Conservation (phyloP, 92 coral and sea anemone species). For the Epizoanthus ramosus region DNA sequence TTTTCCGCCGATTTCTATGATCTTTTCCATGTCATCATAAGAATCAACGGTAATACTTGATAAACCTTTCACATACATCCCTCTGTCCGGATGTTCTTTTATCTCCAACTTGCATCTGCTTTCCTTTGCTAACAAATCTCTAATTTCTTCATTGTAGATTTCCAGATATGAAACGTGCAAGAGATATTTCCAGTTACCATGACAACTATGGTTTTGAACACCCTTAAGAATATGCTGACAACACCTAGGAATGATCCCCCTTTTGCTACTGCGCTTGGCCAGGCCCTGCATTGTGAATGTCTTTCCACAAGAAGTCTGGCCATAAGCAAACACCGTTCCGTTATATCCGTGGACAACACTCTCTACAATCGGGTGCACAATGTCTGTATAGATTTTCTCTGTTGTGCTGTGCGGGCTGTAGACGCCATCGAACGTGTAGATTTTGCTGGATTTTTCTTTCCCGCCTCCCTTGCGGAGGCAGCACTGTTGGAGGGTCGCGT, state of each 20-base stretch:
- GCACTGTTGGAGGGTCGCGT: slow-evolving; percentile 69
- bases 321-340: slow-evolving; percentile 91
- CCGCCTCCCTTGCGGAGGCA: slow-evolving; percentile 52
- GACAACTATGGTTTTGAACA: slow-evolving; percentile 55
- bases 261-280: slow-evolving; percentile 54
- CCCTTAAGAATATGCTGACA: slow-evolving; percentile 76
- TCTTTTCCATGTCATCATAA: slow-evolving; percentile 74
- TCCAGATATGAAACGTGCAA: slow-evolving; percentile 85
- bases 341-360: slow-evolving; percentile 88
- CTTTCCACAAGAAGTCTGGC: slow-evolving; percentile 90
- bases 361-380: slow-evolving; percentile 83
- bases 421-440: slow-evolving; percentile 84
- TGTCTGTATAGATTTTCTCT: slow-evolving; percentile 77
- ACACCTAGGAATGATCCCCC: slow-evolving; percentile 81
- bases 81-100: slow-evolving; percentile 86
- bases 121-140: slow-evolving; percentile 75
- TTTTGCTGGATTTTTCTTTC: slow-evolving; percentile 50
- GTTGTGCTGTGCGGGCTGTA: slow-evolving; percentile 72
- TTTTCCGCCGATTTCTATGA: slow-evolving; percentile 66
- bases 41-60: slow-evolving; percentile 83
- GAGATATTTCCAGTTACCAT: slow-evolving; percentile 69
- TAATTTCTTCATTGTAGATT: slow-evolving; percentile 81
- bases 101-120: slow-evolving; percentile 70
- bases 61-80: slow-evolving; percentile 85
- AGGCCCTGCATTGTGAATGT: slow-evolving; percentile 89